Evolutionary conservation across 2,113 vertebrate species (phyloP), one percentile per base, ranked within the genome.

Genomic region (Malurus cyaneus): DNA sequence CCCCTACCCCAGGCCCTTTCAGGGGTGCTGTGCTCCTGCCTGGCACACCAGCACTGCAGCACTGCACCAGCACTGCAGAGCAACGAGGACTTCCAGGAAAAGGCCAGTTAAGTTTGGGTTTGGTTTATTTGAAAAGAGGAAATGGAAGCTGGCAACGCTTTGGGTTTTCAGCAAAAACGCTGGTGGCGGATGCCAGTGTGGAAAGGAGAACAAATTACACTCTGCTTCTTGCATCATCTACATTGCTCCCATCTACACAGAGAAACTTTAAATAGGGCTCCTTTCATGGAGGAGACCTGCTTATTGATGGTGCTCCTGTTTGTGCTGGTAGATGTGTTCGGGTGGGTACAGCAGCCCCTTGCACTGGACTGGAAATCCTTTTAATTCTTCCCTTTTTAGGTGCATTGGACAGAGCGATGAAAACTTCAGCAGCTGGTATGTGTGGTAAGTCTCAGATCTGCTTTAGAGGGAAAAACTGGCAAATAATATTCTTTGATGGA

Each of bases 361-460:
- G 42, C 0, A 0, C 31, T 49, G 81, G 36, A 32, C 50, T 86
- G 52, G 72, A 86, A 80, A 10, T 80, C 64, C 32, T 53, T 92
- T 47, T 64, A 44, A 71, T 93, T 91, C 89, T 92, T 89, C 12
- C 85, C 82, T 92, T 73, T 73, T 44, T 53, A 98, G 98, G 89
- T 98, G 95, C 18, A 2, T 64, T 12, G 36, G 53, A 78, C 96
- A 94, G 65, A 93, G 74, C 0, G 2, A 97, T 54, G 95, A 93
- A 49, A 94, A 96, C 49, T 73, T 95, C 12, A 95, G 73, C 71
- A 95, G 34, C 88, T 98, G 97, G 98, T 94, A 96, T 65, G 86
- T 98, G 76, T 98, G 98, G 97, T 98, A 97, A 98, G 97, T 69
- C 77, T 85, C 71, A 83, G 77, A 71, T 60, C 52, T 90, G 67